These are phyloP conservation scores for Diadegma fenestrale DNA, from an alignment of 2,888 invertebrate genomes.

Conservation along the genomic window DNA sequence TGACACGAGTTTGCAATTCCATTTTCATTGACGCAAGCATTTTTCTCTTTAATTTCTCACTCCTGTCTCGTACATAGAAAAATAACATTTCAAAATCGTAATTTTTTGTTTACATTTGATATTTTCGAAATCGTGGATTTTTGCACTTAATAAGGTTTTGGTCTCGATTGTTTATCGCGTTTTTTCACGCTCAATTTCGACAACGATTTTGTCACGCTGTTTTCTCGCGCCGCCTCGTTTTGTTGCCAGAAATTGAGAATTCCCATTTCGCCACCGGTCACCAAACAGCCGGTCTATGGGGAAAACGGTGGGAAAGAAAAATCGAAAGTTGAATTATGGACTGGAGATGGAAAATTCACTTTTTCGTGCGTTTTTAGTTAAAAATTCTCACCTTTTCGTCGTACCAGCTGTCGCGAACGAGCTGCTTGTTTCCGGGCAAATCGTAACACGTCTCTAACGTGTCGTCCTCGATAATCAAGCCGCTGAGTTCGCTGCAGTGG, in stretches of 20 bases:
- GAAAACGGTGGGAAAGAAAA: constrained; percentile 25
- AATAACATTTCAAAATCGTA: not conserved
- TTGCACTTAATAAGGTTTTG: constrained; percentile 79
- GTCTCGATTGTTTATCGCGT: constrained; percentile 75
- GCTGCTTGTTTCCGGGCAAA: constrained; percentile 89
- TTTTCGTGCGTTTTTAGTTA: constrained; percentile 30
- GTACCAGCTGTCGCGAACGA: constrained; percentile 89
- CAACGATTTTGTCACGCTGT: constrained; percentile 70
- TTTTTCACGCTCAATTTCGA: constrained; percentile 77
- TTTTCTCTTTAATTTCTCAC: not conserved
- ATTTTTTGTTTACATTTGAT: constrained; percentile 29
- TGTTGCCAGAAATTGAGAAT: constrained; percentile 88
- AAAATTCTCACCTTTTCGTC: constrained; percentile 86
- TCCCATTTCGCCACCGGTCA: constrained; percentile 92
- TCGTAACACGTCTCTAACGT: constrained; percentile 86
- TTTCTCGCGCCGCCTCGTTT: constrained; percentile 66
- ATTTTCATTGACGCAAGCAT: not conserved
- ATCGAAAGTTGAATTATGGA: constrained; percentile 61
- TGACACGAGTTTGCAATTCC: constrained; percentile 70
- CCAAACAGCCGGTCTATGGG: constrained; percentile 87
- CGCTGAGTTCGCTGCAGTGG: constrained; percentile 81
- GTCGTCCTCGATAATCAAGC: constrained; percentile 85
- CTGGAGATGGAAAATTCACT: constrained; percentile 9
- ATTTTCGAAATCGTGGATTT: constrained; percentile 3
- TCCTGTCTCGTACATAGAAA: not conserved